These are phyloP conservation scores for Cyprinella venusta DNA, from an alignment of 2,797 vertebrate species.

Conservation along the genomic window DNA sequence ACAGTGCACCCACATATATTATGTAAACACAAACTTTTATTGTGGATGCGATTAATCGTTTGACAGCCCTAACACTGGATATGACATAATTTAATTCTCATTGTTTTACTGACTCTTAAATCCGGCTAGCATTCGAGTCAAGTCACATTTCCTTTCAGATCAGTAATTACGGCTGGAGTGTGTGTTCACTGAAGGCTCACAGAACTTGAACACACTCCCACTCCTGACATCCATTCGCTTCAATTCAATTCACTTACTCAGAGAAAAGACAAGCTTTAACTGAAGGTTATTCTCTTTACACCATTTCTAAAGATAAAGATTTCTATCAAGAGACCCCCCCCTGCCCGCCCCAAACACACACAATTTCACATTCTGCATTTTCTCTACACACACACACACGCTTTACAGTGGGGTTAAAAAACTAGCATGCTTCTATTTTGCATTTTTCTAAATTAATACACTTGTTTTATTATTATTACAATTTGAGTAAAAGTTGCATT, in stretches of 20 bases:
- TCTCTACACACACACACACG: neutral
- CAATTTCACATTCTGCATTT: neutral
- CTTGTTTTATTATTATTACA: neutral
- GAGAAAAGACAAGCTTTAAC: neutral
- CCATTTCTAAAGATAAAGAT: neutral
- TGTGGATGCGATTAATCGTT: too few relatives aligned
- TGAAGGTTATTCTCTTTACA: neutral
- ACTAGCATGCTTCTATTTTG: neutral
- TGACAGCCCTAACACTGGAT: neutral
- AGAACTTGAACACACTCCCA: neutral
- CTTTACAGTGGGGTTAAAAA: too few relatives aligned
- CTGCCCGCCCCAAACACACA: neutral
- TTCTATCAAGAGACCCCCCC: neutral
- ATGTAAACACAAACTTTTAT: too few relatives aligned
- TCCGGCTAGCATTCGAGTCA: neutral
- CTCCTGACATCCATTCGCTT: constrained; percentile 25
- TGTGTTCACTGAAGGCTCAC: constrained; percentile 4
- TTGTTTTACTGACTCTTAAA: constrained; percentile 19
- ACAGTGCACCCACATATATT: too few relatives aligned
- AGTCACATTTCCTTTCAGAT: constrained; percentile 7
- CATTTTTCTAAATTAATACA: neutral
- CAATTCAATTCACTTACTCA: constrained; percentile 1
- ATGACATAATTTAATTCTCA: neutral
- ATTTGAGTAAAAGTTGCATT: neutral
- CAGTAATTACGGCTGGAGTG: constrained; percentile 34